These are phyloP conservation scores for Reticulitermes lucifugus DNA, from an alignment of 2,888 invertebrate species.

Conservation along the genomic window DNA sequence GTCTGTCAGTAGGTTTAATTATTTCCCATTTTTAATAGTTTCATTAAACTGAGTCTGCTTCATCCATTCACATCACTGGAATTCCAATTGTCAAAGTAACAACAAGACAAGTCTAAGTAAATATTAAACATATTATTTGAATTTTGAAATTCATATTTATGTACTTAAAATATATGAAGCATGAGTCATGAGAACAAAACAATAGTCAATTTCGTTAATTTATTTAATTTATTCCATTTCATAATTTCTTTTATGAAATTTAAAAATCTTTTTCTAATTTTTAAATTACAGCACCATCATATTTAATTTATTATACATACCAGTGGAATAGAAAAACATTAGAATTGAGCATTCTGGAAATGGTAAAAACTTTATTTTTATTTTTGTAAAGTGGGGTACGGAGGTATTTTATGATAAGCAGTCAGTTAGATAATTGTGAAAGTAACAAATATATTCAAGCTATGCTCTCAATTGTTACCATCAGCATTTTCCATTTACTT, in stretches of 20 bases:
- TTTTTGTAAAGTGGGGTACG: conserved; percentile 38
- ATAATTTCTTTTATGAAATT: not conserved
- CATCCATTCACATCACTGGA: no score
- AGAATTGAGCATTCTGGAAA: no score
- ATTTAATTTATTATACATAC: no score
- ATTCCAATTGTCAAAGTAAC: not conserved
- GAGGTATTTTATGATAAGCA: conserved; percentile 38
- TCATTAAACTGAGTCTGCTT: no score
- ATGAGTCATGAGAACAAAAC: conserved; percentile 44
- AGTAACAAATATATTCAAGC: no score
- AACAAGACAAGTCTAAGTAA: not conserved
- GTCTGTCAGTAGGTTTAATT: no score
- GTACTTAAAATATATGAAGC: not conserved
- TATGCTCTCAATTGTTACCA: no score
- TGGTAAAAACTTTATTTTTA: not conserved
- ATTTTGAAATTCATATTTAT: conserved; percentile 1
- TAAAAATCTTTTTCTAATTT: not conserved
- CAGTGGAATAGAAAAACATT: no score
- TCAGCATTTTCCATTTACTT: no score
- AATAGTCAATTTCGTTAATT: conserved; percentile 19
- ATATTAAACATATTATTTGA: not conserved
- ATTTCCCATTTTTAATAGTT: no score
- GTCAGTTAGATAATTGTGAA: conserved; percentile 20
- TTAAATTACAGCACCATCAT: not conserved
- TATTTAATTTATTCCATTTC: not conserved